Base-by-base conservation (phyloP, 2,797 vertebrate species). In the Periophthalmus magnuspinnatus region DNA sequence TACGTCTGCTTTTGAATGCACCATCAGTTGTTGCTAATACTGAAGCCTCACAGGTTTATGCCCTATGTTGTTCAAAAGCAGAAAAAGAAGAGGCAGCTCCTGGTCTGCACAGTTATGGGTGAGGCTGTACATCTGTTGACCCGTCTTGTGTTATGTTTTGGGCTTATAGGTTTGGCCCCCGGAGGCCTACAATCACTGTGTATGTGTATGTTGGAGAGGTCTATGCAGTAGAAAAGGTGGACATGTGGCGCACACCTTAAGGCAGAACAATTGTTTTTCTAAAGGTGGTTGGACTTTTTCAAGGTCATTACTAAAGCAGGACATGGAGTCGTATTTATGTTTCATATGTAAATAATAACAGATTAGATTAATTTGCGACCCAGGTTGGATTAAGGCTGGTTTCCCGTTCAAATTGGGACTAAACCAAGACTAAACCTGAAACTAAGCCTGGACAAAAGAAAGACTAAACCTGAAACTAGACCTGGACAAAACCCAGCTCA, bases 111-210 rank as follows among this genome's bases (percentile, higher is more conserved):
- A 69, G 72, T 70, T 62, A 76, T 60, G 67, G 68, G 48, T 80
- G 74, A 78, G 64, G 55, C 58, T 84, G 77, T 81, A 77, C 69
- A 75, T 83, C 75, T 77, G 68, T 68, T 65, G 60, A 86, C 87
- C 86, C 73, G 79, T 83, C 84, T 85, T 68, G 74, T 14, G 86
- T 85, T 70, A 73, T 14, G 60, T 78, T 50, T 78, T 80, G 73
- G 76, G 81, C 81, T 74, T 72, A 62, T 41, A 68, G 68, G 78
- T 67, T 76, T 66, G 80, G 83, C 86, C 81, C 81, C 38, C 1
- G 1, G 2, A 69, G 88, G 84, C 76, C 79, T 86, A 89, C 85
- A 89, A 90, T 89, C 73, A 83, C 79, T 72, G 57, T 75, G 64
- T 74, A 52, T 65, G 80, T 75, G 65, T 72, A 59, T 66, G 80